Evolutionary conservation across 2,113 vertebrate species (phyloP).

Genomic region (Platanista minor): DNA sequence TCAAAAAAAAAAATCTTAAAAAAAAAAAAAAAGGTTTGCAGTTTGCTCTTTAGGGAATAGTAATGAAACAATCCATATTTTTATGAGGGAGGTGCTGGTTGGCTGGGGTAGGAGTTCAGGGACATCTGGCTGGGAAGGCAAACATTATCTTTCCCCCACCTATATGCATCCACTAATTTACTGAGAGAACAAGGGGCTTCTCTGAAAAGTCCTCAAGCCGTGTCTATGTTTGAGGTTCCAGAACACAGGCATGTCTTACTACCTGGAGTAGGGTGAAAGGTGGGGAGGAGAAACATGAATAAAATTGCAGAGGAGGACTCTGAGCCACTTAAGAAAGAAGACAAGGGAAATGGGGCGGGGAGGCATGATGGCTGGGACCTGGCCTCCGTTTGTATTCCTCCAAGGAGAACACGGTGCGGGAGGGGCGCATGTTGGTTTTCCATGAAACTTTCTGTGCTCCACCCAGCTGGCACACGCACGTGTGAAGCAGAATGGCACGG

Average conservation of each 20-base stretch:
- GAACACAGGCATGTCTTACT: not conserved
- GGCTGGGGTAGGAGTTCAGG: not conserved
- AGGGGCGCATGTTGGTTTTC: not conserved
- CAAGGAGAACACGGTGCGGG: not conserved
- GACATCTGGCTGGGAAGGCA: not conserved
- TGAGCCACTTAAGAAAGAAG: not conserved
- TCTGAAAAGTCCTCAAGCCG: not conserved
- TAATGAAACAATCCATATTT: not conserved
- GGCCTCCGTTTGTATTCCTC: not conserved
- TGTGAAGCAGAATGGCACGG: not conserved
- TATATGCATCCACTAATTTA: not conserved
- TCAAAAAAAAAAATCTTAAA: too few relatives aligned
- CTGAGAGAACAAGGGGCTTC: not conserved
- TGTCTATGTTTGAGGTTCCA: not conserved
- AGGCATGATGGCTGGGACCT: too few relatives aligned
- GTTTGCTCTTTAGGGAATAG: not conserved
- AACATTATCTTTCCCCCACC: not conserved
- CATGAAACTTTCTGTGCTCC: not conserved
- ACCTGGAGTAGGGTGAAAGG: not conserved
- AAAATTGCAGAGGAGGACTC: not conserved
- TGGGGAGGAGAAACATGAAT: not conserved
- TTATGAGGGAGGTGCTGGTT: not conserved
- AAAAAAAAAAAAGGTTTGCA: not conserved
- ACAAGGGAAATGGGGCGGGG: not conserved
- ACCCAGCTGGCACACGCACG: accelerated